Conservation (phyloP, 1,140 invertebrate species). For the Drosophila simulans region DNA sequence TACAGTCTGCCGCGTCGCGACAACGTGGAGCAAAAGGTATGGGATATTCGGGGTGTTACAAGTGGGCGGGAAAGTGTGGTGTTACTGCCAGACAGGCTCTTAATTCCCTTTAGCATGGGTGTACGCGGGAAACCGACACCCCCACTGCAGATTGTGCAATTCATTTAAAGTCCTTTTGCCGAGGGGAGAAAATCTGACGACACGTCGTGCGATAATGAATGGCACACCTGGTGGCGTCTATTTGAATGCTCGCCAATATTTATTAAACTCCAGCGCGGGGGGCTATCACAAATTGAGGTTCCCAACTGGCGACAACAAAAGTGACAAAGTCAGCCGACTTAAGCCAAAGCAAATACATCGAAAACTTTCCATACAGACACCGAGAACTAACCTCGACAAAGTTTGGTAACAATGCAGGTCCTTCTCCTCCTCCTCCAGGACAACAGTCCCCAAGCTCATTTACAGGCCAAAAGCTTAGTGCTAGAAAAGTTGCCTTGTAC, state of each 20-base stretch:
- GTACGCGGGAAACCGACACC: not conserved
- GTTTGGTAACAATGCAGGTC: conserved; percentile 64
- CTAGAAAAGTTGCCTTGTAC: conserved; percentile 63
- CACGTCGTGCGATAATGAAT: conserved; percentile 59
- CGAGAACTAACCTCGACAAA: conserved; percentile 43
- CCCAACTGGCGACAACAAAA: conserved; percentile 42
- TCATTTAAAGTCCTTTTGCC: conserved; percentile 64
- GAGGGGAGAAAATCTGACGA: conserved; percentile 20
- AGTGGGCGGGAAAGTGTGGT: conserved; percentile 5
- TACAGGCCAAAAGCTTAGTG: conserved; percentile 60
- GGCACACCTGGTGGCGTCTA: conserved; percentile 31
- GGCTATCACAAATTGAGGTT: conserved; percentile 38
- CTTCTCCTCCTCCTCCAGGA: not conserved
- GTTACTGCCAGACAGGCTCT: conserved; percentile 43
- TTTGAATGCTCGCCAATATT: conserved; percentile 12
- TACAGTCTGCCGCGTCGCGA: conserved; percentile 79
- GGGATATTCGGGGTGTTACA: conserved; percentile 10
- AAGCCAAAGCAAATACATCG: conserved; percentile 54
- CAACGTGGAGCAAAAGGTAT: conserved; percentile 42
- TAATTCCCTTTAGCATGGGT: conserved; percentile 44
- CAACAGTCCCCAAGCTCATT: conserved; percentile 60
- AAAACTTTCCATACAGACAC: conserved; percentile 50
- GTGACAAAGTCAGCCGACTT: conserved; percentile 50
- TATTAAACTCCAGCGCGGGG: conserved; percentile 3
- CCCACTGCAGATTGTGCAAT: conserved; percentile 68